These are phyloP conservation scores for Proteles cristata DNA, from an alignment of 2,113 vertebrate species.

Conservation along the genomic window DNA sequence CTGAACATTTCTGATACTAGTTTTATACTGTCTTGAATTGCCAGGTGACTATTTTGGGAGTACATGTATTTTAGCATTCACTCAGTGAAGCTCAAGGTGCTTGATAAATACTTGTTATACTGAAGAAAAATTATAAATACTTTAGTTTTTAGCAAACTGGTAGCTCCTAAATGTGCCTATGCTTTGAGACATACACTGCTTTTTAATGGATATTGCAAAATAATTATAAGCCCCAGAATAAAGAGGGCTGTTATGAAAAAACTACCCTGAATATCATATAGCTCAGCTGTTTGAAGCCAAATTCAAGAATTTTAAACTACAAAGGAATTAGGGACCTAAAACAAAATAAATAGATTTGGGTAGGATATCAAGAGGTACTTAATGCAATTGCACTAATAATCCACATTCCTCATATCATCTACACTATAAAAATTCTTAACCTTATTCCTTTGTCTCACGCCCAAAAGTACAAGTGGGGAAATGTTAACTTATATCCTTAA, in stretches of 20 bases:
- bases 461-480: not conserved
- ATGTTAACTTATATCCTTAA: not conserved
- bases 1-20: not conserved
- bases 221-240: not conserved
- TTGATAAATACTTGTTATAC: constrained; percentile 29
- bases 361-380: not conserved
- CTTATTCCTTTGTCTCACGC: not conserved
- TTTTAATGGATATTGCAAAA: constrained; percentile 26
- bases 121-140: constrained; percentile 35
- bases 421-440: not conserved
- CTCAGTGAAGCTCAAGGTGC: not conserved
- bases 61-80: not conserved
- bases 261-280: not conserved
- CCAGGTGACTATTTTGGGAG: constrained; percentile 4
- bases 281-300: not conserved
- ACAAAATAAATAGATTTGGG: not conserved
- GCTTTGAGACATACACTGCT: not conserved
- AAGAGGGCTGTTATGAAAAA: constrained; percentile 33
- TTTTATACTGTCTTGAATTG: constrained; percentile 27
- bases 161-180: not conserved
- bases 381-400: not conserved
- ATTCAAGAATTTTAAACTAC: constrained; percentile 27
- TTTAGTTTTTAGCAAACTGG: not conserved
- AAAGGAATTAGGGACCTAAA: not conserved
- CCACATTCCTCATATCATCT: not conserved